Conservation (phyloP, 1,140 invertebrate species). For the Polypedilum pembai region DNA sequence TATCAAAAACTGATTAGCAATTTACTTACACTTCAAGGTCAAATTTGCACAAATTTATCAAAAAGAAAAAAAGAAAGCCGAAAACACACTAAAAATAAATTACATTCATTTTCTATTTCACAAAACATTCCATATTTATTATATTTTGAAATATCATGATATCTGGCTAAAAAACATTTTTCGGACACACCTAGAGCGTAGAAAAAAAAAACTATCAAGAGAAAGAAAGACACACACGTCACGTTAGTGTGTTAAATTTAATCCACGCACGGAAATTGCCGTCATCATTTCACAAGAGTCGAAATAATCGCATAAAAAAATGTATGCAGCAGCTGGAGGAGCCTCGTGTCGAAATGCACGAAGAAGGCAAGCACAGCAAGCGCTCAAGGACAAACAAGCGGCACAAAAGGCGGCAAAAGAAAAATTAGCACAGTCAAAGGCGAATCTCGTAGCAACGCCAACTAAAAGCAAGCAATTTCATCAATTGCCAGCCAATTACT, state of each 20-base stretch:
- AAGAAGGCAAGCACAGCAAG: conserved; percentile 44
- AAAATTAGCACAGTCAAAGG: conserved; percentile 45
- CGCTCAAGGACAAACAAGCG: conserved; percentile 45
- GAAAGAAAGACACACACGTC: background rate
- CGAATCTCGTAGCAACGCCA: conserved; percentile 36
- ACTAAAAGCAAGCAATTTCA: conserved; percentile 48
- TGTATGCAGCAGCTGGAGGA: conserved; percentile 68
- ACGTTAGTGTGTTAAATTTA: background rate
- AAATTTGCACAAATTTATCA: no score
- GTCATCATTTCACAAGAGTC: background rate
- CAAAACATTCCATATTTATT: no score
- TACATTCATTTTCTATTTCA: no score
- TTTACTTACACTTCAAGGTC: no score
- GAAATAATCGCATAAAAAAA: conserved; percentile 39
- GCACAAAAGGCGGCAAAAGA: conserved; percentile 37
- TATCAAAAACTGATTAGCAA: no score
- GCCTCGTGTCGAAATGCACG: conserved; percentile 60
- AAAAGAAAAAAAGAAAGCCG: no score
- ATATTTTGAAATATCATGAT: no score
- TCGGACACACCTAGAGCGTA: no score
- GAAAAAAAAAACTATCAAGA: background rate
- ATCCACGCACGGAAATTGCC: no score
- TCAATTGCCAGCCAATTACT: conserved; percentile 45
- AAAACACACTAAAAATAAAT: no score
- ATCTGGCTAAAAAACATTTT: no score